Evolutionary conservation across 2,888 invertebrate species (phyloP).

Genomic region (Neocrepidodera transversa): DNA sequence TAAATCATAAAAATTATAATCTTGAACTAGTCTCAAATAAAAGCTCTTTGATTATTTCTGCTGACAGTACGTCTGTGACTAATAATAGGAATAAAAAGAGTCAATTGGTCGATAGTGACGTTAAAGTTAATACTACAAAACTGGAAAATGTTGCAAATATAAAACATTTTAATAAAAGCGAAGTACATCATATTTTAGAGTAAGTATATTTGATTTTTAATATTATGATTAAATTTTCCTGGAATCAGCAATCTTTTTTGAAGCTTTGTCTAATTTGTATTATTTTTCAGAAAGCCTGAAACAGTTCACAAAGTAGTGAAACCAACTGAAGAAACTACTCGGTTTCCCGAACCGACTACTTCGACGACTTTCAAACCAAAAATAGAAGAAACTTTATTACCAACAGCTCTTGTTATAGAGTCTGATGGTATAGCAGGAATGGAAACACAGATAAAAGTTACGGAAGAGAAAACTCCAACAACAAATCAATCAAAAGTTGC

Average conservation of each 20-base stretch:
- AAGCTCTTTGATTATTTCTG: slow-evolving; percentile 17
- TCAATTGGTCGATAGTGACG: slow-evolving; percentile 1
- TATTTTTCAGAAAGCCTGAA: too few relatives aligned
- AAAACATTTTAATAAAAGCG: slow-evolving; percentile 16
- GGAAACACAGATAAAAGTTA: slow-evolving; percentile 19
- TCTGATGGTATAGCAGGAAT: neutral
- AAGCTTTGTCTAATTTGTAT: too few relatives aligned
- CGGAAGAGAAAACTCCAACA: slow-evolving; percentile 3
- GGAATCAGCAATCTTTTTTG: too few relatives aligned
- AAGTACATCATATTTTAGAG: slow-evolving; percentile 14
- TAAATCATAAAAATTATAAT: slow-evolving; percentile 9
- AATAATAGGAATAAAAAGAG: slow-evolving; percentile 25
- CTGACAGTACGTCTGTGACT: slow-evolving; percentile 4
- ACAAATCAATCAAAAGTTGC: slow-evolving; percentile 1
- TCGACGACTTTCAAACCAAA: slow-evolving; percentile 11
- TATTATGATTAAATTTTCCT: too few relatives aligned
- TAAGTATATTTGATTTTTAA: too few relatives aligned
- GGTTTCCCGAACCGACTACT: slow-evolving; percentile 9
- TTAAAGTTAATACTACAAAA: slow-evolving; percentile 8
- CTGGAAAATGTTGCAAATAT: slow-evolving; percentile 24
- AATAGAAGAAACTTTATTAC: neutral
- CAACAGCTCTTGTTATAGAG: neutral
- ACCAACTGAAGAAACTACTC: slow-evolving; percentile 10
- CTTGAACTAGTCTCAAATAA: slow-evolving; percentile 19
- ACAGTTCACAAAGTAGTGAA: too few relatives aligned